Evolutionary conservation across 2,888 invertebrate species (phyloP).

Genomic region (Drosophila anceps): DNA sequence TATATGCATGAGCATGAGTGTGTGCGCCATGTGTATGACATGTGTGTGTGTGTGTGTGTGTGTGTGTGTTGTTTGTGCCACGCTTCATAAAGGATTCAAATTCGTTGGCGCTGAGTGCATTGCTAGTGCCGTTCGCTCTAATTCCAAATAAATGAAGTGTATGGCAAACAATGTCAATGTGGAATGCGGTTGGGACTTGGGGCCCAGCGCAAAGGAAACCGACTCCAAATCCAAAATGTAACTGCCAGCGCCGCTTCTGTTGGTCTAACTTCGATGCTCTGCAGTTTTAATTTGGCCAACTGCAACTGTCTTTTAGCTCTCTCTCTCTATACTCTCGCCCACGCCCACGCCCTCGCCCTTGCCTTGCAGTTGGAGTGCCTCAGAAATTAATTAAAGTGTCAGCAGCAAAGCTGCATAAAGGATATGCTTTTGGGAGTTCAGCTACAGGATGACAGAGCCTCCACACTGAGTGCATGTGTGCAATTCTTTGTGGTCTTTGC

Average conservation of each 20-base stretch:
- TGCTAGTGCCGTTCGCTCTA: slow-evolving; percentile 61
- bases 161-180: slow-evolving; percentile 79
- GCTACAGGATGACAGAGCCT: too few relatives aligned
- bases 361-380: slow-evolving; percentile 56
- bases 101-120: slow-evolving; percentile 76
- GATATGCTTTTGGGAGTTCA: slow-evolving; percentile 31
- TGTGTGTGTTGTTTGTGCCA: slow-evolving; percentile 64
- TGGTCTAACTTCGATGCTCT: slow-evolving; percentile 48
- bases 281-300: slow-evolving; percentile 64
- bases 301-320: slow-evolving; percentile 51
- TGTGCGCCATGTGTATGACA: slow-evolving; percentile 38
- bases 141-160: slow-evolving; percentile 83
- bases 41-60: slow-evolving; percentile 41
- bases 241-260: slow-evolving; percentile 19
- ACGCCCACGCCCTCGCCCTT: not conserved
- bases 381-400: slow-evolving; percentile 66
- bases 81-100: slow-evolving; percentile 84
- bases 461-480: not conserved
- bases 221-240: slow-evolving; percentile 17
- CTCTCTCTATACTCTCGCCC: not conserved
- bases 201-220: slow-evolving; percentile 10
- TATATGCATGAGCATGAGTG: slow-evolving; percentile 68
- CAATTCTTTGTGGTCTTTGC: slow-evolving; percentile 53
- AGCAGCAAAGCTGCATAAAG: slow-evolving; percentile 65
- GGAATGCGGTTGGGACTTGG: slow-evolving; percentile 23